Conservation (phyloP, 2,888 invertebrate species). For the Mimumesa dahlbomi region DNA sequence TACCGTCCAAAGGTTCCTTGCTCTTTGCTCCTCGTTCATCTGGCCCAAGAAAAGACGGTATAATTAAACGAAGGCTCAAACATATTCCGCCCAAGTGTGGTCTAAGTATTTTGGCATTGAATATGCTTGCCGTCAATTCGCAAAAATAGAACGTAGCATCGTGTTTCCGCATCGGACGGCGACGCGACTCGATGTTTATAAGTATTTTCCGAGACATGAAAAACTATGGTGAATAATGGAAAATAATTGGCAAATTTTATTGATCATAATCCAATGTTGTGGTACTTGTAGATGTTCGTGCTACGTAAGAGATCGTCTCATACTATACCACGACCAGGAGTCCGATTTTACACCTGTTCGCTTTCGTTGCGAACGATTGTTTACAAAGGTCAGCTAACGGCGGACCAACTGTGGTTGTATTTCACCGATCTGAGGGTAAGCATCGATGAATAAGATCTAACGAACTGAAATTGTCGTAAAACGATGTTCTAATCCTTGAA, state of each 20-base stretch:
- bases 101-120: constrained; percentile 57
- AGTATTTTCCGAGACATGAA: no score
- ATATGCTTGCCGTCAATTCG: constrained; percentile 55
- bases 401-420: constrained; percentile 94
- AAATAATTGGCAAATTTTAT: no score
- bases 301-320: constrained; percentile 96
- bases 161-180: no score
- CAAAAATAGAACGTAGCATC: constrained; percentile 54
- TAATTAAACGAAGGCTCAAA: constrained; percentile 6
- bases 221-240: no score
- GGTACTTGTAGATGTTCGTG: constrained; percentile 92
- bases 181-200: no score
- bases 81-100: constrained; percentile 45
- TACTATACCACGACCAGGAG: constrained; percentile 90
- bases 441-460: neutral
- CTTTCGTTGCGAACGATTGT: constrained; percentile 94
- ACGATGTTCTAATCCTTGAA: neutral
- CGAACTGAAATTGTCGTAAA: neutral
- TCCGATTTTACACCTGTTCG: constrained; percentile 98
- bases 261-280: no score
- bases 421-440: constrained; percentile 83
- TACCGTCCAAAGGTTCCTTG: neutral
- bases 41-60: neutral
- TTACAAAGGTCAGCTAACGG: constrained; percentile 98
- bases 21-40: neutral